Conservation (phyloP, 2,888 invertebrate genomes). For the Rhagonycha lutea region DNA sequence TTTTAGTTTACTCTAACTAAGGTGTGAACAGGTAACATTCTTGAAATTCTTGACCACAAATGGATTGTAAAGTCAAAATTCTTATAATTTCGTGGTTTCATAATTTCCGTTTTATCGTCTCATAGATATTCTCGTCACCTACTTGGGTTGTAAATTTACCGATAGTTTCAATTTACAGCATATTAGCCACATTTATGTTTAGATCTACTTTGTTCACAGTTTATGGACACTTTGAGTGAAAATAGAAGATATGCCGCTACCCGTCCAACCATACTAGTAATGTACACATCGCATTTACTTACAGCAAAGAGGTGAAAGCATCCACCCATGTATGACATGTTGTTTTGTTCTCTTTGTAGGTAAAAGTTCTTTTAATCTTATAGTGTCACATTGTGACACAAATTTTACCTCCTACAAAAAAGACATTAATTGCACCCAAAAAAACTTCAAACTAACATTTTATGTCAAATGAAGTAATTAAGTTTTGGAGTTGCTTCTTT, state of each 20-base stretch:
- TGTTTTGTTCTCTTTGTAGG: slow-evolving; percentile 17
- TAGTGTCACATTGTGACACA: slow-evolving; percentile 1
- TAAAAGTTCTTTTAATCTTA: slow-evolving; percentile 6
- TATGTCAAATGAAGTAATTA: neutral
- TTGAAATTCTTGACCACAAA: slow-evolving; percentile 43
- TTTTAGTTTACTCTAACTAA: slow-evolving; percentile 7
- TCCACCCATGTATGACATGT: slow-evolving; percentile 18
- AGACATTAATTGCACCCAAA: neutral
- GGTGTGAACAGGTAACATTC: slow-evolving; percentile 49
- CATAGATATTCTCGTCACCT: neutral
- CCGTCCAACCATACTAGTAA: slow-evolving; percentile 18
- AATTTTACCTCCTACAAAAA: neutral
- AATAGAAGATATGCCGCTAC: slow-evolving; percentile 13
- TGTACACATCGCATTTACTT: slow-evolving; percentile 22
- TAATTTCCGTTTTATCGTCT: neutral
- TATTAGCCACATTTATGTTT: slow-evolving; percentile 5
- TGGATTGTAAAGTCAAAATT: neutral
- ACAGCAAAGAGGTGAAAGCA: slow-evolving; percentile 18
- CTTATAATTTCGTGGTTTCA: neutral
- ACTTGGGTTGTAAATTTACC: slow-evolving; percentile 1
- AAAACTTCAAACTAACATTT: neutral
- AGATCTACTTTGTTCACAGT: slow-evolving; percentile 18
- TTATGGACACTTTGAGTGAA: slow-evolving; percentile 25
- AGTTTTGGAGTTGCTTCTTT: neutral
- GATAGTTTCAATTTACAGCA: slow-evolving; percentile 12